Conservation (phyloP, 2,888 invertebrate species). For the Drosophila neonasuta region DNA sequence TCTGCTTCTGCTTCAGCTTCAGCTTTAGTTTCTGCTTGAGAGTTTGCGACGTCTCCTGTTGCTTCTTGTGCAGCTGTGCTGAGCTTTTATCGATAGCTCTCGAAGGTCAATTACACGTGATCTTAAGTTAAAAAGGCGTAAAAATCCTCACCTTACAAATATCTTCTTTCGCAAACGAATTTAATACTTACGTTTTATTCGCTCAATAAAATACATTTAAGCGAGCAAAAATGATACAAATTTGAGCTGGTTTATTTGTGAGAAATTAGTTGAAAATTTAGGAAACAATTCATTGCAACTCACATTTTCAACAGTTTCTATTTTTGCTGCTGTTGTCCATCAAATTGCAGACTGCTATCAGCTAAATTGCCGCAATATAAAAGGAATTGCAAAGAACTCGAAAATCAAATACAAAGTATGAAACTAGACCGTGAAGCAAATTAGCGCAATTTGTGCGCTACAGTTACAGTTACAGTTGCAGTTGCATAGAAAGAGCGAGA, state of each 20-base stretch:
- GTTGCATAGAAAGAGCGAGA: slow-evolving; percentile 33
- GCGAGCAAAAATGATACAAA: too few relatives aligned
- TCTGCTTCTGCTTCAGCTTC: slow-evolving; percentile 4
- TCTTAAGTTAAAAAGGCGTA: slow-evolving; percentile 59
- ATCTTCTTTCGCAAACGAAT: not conserved
- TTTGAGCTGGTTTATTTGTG: not conserved
- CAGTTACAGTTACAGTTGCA: slow-evolving; percentile 45
- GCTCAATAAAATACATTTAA: slow-evolving; percentile 3
- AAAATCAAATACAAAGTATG: slow-evolving; percentile 36
- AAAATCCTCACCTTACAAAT: slow-evolving; percentile 32
- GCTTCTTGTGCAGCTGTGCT: slow-evolving; percentile 2
- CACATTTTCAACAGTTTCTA: slow-evolving; percentile 8
- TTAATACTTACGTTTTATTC: not conserved
- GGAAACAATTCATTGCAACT: not conserved
- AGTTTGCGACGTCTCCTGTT: not conserved
- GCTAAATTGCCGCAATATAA: slow-evolving; percentile 34
- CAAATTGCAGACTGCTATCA: slow-evolving; percentile 31
- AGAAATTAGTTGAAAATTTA: not conserved
- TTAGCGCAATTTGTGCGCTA: slow-evolving; percentile 66
- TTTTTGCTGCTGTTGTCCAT: slow-evolving; percentile 30
- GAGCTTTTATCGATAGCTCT: slow-evolving; percentile 33
- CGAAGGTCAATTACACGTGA: slow-evolving; percentile 70
- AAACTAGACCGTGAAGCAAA: slow-evolving; percentile 62
- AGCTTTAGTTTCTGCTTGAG: slow-evolving; percentile 33
- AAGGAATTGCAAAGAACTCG: slow-evolving; percentile 1